These are phyloP conservation scores for Carassius auratus DNA, from an alignment of 2,113 vertebrate genomes.

Conservation along the genomic window DNA sequence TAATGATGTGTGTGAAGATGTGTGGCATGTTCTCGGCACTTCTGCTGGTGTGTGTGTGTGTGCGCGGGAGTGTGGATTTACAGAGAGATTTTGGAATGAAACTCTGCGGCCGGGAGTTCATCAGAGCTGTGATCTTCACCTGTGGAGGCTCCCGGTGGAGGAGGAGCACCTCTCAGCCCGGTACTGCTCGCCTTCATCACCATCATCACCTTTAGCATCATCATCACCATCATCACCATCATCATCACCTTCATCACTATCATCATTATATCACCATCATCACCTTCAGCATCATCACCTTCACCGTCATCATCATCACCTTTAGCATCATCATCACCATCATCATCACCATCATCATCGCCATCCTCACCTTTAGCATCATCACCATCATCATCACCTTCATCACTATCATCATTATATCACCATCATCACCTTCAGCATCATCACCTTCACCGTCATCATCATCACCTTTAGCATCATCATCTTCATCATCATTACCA, in stretches of 20 bases:
- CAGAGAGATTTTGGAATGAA: conserved; percentile 74
- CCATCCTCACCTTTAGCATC: not conserved
- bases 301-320: conserved; percentile 16
- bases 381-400: not conserved
- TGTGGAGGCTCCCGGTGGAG: conserved; percentile 81
- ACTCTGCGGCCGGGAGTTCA: conserved; percentile 85
- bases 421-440: too few species aligned
- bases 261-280: too few species aligned
- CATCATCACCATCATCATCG: not conserved
- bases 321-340: too few species aligned
- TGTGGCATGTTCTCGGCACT: not conserved
- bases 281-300: not conserved
- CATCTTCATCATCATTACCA: too few species aligned
- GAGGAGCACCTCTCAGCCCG: conserved; percentile 37
- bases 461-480: too few species aligned
- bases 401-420: not conserved
- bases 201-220: not conserved
- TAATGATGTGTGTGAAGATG: conserved; percentile 27
- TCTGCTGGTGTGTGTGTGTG: conserved; percentile 48
- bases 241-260: too few species aligned
- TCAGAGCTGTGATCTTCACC: conserved; percentile 80
- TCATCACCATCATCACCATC: too few species aligned
- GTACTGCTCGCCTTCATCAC: not conserved
- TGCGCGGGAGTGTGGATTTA: conserved; percentile 53
- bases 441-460: too few species aligned